Base-by-base conservation (phyloP, 2,888 invertebrate genomes). In the Hyposoter dolosus region DNA sequence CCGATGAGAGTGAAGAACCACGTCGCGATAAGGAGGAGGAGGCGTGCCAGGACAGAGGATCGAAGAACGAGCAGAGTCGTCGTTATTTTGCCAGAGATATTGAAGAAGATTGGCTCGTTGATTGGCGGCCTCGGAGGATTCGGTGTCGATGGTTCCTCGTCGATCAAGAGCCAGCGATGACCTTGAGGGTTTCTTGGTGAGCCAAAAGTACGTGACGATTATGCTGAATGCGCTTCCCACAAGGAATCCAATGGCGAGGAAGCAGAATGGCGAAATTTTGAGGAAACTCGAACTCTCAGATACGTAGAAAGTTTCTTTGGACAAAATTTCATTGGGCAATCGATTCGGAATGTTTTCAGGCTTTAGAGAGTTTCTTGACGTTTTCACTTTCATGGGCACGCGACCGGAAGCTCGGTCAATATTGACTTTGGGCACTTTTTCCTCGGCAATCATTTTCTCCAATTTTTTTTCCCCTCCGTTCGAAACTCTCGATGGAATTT, bases 21-120 rank as follows among this genome's bases (percentile, higher is more conserved):
- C 94, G 47, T 94, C 94, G 17, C 92, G 90, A 81, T 94, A 94
- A 0, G 93, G 91, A 0, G 94, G 94, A 1, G 94, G 94, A 2
- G 94, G 94, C 17, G 93, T 94, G 23, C 90, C 93, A 0, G 93
- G 92, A 81, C 92, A 92, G 17, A 90, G 88, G 9, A 86, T 88
- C 32, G 89, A 85, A 15, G 86, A 76, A 19, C 79, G 77, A 19
- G 56, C 63, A 9, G 71, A 63, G 5, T 88, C 89, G 4, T 84
- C 82, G 47, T 63, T 50, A 3, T 82, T 82, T 19, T 89, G 88
- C 89, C 89, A 90, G 12, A 88, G 68, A 88, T 91, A 88, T 53
- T 89, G 87, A 10, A 93, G 77, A 23, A 93, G 83, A 28, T 91
- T 91, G 9, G 90, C 82, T 66, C 92, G 86, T 78, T 92, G 92